Evolutionary conservation across 2,888 invertebrate genomes (phyloP).

Genomic region (Caenorhabditis panamensis): DNA sequence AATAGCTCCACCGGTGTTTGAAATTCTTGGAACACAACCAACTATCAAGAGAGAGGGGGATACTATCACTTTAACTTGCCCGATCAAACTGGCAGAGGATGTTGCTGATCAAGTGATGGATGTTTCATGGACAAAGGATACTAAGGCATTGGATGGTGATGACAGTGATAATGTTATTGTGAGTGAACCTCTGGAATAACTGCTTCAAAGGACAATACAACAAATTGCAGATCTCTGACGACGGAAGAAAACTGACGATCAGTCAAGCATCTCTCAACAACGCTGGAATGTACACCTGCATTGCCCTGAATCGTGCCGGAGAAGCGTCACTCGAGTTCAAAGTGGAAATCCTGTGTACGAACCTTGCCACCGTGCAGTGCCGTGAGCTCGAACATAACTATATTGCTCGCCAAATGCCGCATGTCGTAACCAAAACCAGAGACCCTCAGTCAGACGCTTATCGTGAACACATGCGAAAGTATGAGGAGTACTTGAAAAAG

Average conservation of each 20-base stretch:
- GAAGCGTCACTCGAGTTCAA: constrained; percentile 85
- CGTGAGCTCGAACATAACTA: constrained; percentile 69
- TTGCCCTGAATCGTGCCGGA: constrained; percentile 86
- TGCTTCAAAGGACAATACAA: background rate
- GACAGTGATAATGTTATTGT: constrained; percentile 47
- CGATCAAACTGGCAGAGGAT: constrained; percentile 80
- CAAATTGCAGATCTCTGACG: constrained; percentile 72
- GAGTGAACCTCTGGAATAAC: background rate
- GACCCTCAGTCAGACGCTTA: constrained; percentile 46
- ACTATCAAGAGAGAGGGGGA: constrained; percentile 83
- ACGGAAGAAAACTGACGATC: constrained; percentile 71
- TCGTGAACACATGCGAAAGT: constrained; percentile 47
- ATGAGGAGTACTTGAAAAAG: constrained; percentile 50
- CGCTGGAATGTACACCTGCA: constrained; percentile 84
- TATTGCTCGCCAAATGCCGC: constrained; percentile 60
- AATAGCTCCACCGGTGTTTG: constrained; percentile 79
- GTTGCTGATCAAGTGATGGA: constrained; percentile 70
- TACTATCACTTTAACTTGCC: constrained; percentile 84
- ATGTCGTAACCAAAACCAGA: constrained; percentile 47
- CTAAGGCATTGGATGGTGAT: constrained; percentile 82
- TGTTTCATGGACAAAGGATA: constrained; percentile 83
- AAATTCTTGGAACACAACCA: constrained; percentile 60
- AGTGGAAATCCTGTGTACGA: constrained; percentile 83
- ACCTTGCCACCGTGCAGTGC: constrained; percentile 68
- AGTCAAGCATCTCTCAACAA: constrained; percentile 82